phyloP scores from a whole-genome alignment of 2,888 invertebrate species.

The Myathropa florea region DNA sequence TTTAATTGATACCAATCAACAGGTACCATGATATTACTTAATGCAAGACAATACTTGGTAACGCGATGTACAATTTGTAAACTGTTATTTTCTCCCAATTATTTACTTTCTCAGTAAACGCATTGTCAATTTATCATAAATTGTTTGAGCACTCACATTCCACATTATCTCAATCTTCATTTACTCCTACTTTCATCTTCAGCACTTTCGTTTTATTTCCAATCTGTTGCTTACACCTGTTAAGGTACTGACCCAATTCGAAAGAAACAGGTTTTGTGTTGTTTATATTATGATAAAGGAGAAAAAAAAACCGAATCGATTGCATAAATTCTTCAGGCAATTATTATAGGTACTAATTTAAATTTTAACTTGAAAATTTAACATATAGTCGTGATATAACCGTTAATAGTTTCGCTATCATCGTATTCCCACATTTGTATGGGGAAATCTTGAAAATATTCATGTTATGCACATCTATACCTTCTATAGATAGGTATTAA shows the following conservation, averaged over 20 bases:
- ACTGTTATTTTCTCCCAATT: background rate
- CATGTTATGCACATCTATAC: slow-evolving; percentile 21
- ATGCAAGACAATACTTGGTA: background rate
- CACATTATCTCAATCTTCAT: slow-evolving; percentile 55
- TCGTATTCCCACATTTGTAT: slow-evolving; percentile 23
- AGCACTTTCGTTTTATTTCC: slow-evolving; percentile 68
- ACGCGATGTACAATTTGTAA: background rate
- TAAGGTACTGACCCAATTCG: slow-evolving; percentile 62
- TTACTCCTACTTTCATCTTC: slow-evolving; percentile 64
- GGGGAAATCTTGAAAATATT: slow-evolving; percentile 50
- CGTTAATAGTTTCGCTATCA: slow-evolving; percentile 38
- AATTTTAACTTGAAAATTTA: slow-evolving; percentile 58
- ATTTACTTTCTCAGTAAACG: slow-evolving; percentile 51
- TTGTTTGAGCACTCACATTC: slow-evolving; percentile 54
- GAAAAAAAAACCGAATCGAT: slow-evolving; percentile 43
- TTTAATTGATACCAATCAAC: background rate
- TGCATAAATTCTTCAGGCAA: slow-evolving; percentile 60
- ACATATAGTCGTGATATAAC: slow-evolving; percentile 51
- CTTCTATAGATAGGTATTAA: background rate
- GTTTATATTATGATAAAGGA: slow-evolving; percentile 37
- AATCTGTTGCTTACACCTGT: slow-evolving; percentile 66
- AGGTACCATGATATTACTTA: too few species aligned
- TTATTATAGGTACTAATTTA: slow-evolving; percentile 59
- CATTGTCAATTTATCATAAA: slow-evolving; percentile 44
- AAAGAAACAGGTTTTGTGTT: slow-evolving; percentile 53